Evolutionary conservation across 2,888 invertebrate species (phyloP).

Genomic region (Caradrina kadenii): DNA sequence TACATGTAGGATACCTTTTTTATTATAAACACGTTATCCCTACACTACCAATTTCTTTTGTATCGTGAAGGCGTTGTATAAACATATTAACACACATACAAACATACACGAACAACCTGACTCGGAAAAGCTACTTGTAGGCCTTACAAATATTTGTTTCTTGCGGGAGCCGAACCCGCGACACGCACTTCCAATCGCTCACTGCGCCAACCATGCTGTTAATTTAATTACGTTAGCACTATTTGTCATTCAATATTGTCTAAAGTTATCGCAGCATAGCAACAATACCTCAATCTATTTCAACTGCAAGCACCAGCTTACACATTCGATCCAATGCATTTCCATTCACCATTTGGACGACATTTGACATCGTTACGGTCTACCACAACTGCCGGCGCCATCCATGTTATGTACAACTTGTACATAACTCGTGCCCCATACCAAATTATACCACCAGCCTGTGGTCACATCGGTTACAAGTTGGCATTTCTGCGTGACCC

Average conservation of each 20-base stretch:
- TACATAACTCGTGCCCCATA: not conserved
- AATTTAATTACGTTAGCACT: not conserved
- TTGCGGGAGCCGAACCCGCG: no score
- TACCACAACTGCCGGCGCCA: slow-evolving; percentile 5
- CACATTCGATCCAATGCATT: slow-evolving; percentile 9
- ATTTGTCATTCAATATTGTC: not conserved
- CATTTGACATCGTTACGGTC: slow-evolving; percentile 23
- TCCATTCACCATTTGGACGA: not conserved
- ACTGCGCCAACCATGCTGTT: no score
- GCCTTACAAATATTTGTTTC: no score
- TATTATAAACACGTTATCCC: no score
- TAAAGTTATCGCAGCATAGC: not conserved
- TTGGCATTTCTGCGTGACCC: slow-evolving; percentile 46
- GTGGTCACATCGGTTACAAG: slow-evolving; percentile 25
- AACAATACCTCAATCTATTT: not conserved
- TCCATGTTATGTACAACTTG: slow-evolving; percentile 6
- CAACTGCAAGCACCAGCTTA: not conserved
- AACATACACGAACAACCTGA: no score
- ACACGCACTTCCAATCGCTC: no score
- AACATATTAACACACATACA: no score
- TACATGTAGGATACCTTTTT: no score
- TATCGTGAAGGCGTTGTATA: no score
- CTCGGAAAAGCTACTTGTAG: no score
- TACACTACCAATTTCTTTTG: no score
- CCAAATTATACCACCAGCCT: slow-evolving; percentile 24